Base-by-base conservation (phyloP, 2,888 invertebrate genomes). In the Microplitis manilae region DNA sequence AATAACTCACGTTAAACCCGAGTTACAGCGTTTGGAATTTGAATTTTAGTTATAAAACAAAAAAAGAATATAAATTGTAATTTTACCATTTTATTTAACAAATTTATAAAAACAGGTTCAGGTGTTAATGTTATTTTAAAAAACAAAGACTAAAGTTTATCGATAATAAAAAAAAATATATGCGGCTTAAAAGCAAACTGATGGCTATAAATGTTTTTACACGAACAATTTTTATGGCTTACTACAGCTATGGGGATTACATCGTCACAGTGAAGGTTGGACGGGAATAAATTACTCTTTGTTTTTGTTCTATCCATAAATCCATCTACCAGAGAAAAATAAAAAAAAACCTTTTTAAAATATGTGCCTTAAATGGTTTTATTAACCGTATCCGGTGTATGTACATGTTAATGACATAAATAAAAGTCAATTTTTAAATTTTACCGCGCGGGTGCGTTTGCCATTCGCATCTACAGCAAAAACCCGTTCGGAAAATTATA, bases 161-260 rank as follows among this genome's bases (percentile, higher is more conserved):
- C 8, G 50, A 50, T 50, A 50, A 41, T 41, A 41, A 41, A 41
- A 50, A 50, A 50, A 50, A 67, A 67, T 67, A 38, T 38, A 62
- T n/a, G 62, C 50, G 50, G 50, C 50, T 50, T 50, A 50, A 50
- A 50, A 59, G 38, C 70, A 6, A 20, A 70, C 70, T 59, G 70
- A 50, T 50, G 50, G 68, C 50, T 68, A 68, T 68, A 41, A 72
- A 72, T 62, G 61, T 72, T 72, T 62, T 62, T 72, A 39, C 62
- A 17, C 71, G 62, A 72, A 72, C 40, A 72, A 72, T 72, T 72
- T 72, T 72, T 40, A 62, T 72, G 60, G 60, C 71, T 60, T 40
- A 17, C 61, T 61, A 38, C 71, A 39, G 9, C 71, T 61, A 50
- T 50, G 50, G 62, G 71, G 71, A 61, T 72, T 62, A 70, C 50